Evolutionary conservation across 2,797 vertebrate species (phyloP).

Genomic region (Cynodonichthys magdalenae): DNA sequence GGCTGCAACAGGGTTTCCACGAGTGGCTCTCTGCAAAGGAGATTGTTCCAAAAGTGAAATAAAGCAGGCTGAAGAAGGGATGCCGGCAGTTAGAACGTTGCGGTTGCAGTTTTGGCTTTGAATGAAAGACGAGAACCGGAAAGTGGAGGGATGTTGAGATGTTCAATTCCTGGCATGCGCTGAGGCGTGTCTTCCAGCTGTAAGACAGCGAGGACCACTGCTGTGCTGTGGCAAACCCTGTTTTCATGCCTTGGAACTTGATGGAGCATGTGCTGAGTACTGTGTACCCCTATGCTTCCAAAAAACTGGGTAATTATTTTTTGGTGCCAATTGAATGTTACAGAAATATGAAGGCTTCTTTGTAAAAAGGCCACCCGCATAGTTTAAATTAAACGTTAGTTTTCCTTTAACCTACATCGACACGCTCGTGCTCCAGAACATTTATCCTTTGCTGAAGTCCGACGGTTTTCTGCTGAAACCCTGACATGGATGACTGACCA

Average conservation of each 20-base stretch:
- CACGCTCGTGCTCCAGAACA: neutral
- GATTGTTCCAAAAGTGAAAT: conserved; percentile 39
- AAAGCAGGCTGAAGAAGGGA: conserved; percentile 28
- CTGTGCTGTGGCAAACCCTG: conserved; percentile 30
- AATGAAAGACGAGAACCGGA: conserved; percentile 48
- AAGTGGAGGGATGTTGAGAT: conserved; percentile 43
- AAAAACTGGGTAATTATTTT: conserved; percentile 14
- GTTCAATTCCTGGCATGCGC: conserved; percentile 43
- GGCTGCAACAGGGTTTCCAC: conserved; percentile 25
- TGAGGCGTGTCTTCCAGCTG: conserved; percentile 39
- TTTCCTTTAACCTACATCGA: conserved; percentile 2
- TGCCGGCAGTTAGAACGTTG: conserved; percentile 43
- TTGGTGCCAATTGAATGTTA: conserved; percentile 2
- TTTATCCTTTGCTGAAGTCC: neutral
- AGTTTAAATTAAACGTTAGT: neutral
- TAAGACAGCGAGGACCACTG: conserved; percentile 22
- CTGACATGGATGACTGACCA: neutral
- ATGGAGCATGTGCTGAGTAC: conserved; percentile 24
- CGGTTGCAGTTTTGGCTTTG: conserved; percentile 41
- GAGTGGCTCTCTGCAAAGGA: conserved; percentile 35
- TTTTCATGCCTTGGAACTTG: conserved; percentile 18
- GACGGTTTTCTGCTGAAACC: neutral
- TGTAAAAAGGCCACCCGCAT: neutral
- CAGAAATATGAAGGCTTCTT: neutral
- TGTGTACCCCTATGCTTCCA: conserved; percentile 3